phyloP scores from a whole-genome alignment of 1,140 invertebrate species.

The Meloidogyne hapla region DNA sequence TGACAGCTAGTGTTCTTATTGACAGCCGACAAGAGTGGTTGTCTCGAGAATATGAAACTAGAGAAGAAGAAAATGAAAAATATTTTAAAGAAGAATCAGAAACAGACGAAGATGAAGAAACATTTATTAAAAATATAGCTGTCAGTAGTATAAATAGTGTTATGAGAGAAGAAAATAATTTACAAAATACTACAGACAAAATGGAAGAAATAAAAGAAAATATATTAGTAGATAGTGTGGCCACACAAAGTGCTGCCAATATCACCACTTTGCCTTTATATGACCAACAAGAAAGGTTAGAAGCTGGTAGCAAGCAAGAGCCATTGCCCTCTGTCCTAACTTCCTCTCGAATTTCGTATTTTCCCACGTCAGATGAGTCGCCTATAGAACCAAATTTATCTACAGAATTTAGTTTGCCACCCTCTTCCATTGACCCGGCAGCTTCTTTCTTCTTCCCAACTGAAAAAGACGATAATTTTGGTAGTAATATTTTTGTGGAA shows the following conservation, averaged over 20 bases:
- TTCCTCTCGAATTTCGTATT: neutral
- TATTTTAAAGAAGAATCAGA: neutral
- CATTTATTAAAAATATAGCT: slow-evolving; percentile 2
- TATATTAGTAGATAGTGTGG: neutral
- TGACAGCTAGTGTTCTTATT: neutral
- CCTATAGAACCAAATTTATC: neutral
- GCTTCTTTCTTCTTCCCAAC: neutral
- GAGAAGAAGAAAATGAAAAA: neutral
- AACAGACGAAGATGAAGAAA: neutral
- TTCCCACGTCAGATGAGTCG: neutral
- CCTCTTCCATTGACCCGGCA: slow-evolving; percentile 9
- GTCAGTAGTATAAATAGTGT: neutral
- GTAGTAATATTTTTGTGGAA: neutral
- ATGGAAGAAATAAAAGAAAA: neutral
- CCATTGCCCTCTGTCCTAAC: neutral
- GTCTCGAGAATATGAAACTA: neutral
- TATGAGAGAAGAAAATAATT: neutral
- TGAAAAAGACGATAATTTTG: neutral
- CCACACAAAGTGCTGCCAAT: neutral
- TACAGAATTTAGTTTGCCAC: neutral
- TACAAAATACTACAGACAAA: neutral
- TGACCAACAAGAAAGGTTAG: slow-evolving; percentile 1
- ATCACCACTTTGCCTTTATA: neutral
- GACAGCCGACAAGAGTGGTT: neutral
- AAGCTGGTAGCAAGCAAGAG: neutral